Conservation (phyloP, 2,797 vertebrate genomes). For the Alectoris magna region DNA sequence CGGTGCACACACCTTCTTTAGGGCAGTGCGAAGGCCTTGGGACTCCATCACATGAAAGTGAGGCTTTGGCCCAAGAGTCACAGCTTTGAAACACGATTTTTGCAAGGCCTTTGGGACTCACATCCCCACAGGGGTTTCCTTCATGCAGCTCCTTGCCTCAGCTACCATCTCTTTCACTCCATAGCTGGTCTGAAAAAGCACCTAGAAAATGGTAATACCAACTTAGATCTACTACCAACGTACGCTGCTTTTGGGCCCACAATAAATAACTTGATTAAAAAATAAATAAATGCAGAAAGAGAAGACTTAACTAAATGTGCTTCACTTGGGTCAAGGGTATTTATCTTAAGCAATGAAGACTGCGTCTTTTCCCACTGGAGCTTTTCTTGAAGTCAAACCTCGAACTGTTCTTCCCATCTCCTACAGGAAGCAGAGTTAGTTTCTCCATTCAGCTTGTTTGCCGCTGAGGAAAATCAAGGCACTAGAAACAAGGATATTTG, state of each 20-base stretch:
- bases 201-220: neutral
- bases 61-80: neutral
- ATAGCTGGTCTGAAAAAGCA: fast-evolving
- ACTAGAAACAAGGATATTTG: neutral
- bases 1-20: fast-evolving
- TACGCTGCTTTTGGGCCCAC: neutral
- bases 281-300: neutral
- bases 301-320: no score
- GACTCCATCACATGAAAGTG: fast-evolving
- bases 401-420: neutral
- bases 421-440: neutral
- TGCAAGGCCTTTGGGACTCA: fast-evolving
- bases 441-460: neutral
- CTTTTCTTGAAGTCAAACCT: neutral
- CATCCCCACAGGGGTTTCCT: fast-evolving
- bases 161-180: no score
- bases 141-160: fast-evolving
- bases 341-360: neutral
- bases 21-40: fast-evolving
- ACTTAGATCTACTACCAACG: neutral
- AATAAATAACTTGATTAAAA: neutral
- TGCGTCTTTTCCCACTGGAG: neutral
- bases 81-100: neutral
- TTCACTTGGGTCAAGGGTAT: neutral
- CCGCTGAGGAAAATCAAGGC: neutral